These are phyloP conservation scores for Podarcis lilfordi DNA, from an alignment of 2,797 vertebrate species.

Conservation along the genomic window DNA sequence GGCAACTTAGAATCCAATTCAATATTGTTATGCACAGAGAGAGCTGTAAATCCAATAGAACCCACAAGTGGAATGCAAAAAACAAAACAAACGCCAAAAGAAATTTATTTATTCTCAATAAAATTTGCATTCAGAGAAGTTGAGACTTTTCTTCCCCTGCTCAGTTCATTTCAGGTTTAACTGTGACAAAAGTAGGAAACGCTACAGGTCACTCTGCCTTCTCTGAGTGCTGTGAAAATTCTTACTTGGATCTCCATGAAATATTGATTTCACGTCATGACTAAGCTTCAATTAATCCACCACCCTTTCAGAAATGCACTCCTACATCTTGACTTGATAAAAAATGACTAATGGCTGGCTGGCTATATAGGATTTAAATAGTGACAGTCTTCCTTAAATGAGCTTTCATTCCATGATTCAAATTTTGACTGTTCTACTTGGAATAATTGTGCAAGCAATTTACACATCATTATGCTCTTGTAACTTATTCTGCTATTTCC, in stretches of 20 bases:
- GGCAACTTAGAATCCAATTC: background rate
- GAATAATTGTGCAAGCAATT: constrained; percentile 52
- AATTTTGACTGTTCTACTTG: constrained; percentile 56
- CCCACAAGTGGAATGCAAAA: background rate
- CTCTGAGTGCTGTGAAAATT: constrained; percentile 22
- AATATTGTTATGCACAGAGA: background rate
- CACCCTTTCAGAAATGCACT: constrained; percentile 48
- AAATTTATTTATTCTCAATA: background rate
- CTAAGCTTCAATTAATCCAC: constrained; percentile 58
- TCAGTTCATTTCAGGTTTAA: background rate
- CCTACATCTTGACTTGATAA: constrained; percentile 23
- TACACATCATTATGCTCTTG: constrained; percentile 51
- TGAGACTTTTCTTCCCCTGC: background rate
- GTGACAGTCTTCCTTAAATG: constrained; percentile 51
- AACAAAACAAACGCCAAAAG: no score
- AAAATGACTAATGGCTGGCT: constrained; percentile 52
- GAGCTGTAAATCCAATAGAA: background rate
- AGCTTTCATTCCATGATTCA: constrained; percentile 51
- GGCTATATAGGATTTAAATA: constrained; percentile 56
- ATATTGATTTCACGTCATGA: constrained; percentile 53
- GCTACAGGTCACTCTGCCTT: background rate
- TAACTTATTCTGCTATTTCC: constrained; percentile 49
- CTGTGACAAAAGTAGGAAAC: background rate
- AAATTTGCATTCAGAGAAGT: background rate
- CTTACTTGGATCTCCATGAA: constrained; percentile 40